Conservation (phyloP, 2,797 vertebrate genomes). For the Anguilla megastoma region DNA sequence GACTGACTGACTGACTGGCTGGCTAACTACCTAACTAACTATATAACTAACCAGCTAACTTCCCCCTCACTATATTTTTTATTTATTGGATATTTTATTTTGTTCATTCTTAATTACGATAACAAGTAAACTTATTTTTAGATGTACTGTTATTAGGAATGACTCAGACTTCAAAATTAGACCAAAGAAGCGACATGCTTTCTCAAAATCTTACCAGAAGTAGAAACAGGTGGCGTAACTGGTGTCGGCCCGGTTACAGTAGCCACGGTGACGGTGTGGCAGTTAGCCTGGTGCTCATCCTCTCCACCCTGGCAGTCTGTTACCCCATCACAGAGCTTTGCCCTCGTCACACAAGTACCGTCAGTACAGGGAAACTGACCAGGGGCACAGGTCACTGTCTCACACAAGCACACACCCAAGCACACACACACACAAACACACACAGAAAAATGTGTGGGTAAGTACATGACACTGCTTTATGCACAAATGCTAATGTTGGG, state of each 20-base stretch:
- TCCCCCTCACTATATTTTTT: background rate
- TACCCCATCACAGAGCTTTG: slow-evolving; percentile 72
- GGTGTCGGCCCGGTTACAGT: slow-evolving; percentile 11
- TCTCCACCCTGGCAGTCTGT: slow-evolving; percentile 73
- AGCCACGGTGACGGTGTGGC: slow-evolving; percentile 42
- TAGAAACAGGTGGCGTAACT: slow-evolving; percentile 2
- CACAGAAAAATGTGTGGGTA: background rate
- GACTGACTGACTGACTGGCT: no score
- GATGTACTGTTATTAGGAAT: background rate
- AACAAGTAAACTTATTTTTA: no score
- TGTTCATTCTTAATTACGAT: no score
- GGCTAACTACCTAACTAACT: no score
- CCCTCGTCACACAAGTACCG: slow-evolving; percentile 64
- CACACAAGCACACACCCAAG: slow-evolving; percentile 11
- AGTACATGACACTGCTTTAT: background rate
- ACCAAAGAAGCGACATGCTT: background rate
- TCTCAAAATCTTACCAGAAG: slow-evolving; percentile 53
- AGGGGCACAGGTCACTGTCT: slow-evolving; percentile 68
- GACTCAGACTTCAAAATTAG: background rate
- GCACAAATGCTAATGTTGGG: background rate
- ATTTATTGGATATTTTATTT: no score
- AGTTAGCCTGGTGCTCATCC: slow-evolving; percentile 70
- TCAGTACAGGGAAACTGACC: slow-evolving; percentile 73
- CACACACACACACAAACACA: slow-evolving; percentile 8
- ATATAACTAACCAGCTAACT: no score